A percentile compares a stretch with the other conserved stretches of the same genome.
These are phyloP conservation scores for Chloromyia formosa DNA, from an alignment of 2,888 invertebrate species.

Conservation along the genomic window DNA sequence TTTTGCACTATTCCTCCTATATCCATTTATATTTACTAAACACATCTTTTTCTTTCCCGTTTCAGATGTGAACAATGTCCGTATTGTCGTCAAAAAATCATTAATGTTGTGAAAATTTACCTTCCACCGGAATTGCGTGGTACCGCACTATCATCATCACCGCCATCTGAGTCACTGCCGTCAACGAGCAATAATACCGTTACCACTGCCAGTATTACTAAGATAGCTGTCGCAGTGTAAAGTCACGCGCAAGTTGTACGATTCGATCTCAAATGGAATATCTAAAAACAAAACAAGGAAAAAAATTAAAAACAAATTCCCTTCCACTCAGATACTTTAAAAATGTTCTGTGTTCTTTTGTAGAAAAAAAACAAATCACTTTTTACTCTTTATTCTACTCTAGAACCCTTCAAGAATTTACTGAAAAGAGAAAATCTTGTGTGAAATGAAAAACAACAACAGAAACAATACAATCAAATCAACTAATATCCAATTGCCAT, in stretches of 20 bases:
- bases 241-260: neutral
- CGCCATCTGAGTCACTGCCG: neutral
- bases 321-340: too few species aligned
- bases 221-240: neutral
- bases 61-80: conserved; percentile 62
- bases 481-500: too few species aligned
- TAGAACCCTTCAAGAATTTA: too few species aligned
- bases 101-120: conserved; percentile 61
- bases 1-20: neutral
- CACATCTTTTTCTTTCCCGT: conserved; percentile 44
- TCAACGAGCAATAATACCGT: neutral
- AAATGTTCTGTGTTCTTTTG: too few species aligned
- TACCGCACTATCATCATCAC: conserved; percentile 40
- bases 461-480: too few species aligned
- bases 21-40: too few species aligned
- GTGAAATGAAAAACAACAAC: too few species aligned
- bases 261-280: neutral
- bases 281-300: too few species aligned
- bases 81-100: conserved; percentile 61
- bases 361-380: too few species aligned
- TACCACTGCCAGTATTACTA: neutral
- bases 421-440: too few species aligned
- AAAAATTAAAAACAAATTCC: too few species aligned
- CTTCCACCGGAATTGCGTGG: conserved; percentile 61
- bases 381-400: too few species aligned